Base-by-base conservation (phyloP, 2,113 vertebrate species). In the Tricholaema leucomelas region DNA sequence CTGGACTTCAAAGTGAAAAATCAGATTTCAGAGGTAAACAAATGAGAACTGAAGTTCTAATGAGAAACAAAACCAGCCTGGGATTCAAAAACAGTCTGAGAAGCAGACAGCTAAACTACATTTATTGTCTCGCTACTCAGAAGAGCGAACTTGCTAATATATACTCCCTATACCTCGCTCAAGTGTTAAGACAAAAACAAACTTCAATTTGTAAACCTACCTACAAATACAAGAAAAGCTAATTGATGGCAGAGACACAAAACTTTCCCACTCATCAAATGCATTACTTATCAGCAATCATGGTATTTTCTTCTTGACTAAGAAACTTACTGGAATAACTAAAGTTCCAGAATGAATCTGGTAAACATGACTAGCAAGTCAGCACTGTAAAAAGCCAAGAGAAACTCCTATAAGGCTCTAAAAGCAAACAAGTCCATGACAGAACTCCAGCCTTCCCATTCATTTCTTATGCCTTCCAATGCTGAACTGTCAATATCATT, bases 401-500 rank as follows among this genome's bases (percentile, higher is more conserved):
- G 20, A 80, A 86, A 77, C 35, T 38, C 81, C 13, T 56, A 27
- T 36, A 63, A 87, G 23, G 17, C 23, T 52, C 31, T 17, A 44
- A 21, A 75, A 88, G 38, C 18, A 91, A 84, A 63, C 0, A 54
- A 6, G 4, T 60, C 17, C 46, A 23, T 5, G 10, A 38, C 24
- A 31, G 55, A 52, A 36, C 14, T 61, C 9, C 54, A 79, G 17
- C 19, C 30, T 67, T 69, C 33, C n/a, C n/a, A n/a, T n/a, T n/a
- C 8, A 48, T 75, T 52, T 50, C 38, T 18, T 5, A 20, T 8
- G 12, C 27, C 16, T 60, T 27, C 10, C 44, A 81, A 56, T 0
- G 0, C 1, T 17, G 13, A 74, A 4, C 25, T 76, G 13, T 7
- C 42, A 58, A n/a, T 25, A 31, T 3, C 52, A 15, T 1, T 54